These are phyloP conservation scores for Pterophyllum scalare DNA, from an alignment of 2,113 vertebrate species.

Conservation along the genomic window DNA sequence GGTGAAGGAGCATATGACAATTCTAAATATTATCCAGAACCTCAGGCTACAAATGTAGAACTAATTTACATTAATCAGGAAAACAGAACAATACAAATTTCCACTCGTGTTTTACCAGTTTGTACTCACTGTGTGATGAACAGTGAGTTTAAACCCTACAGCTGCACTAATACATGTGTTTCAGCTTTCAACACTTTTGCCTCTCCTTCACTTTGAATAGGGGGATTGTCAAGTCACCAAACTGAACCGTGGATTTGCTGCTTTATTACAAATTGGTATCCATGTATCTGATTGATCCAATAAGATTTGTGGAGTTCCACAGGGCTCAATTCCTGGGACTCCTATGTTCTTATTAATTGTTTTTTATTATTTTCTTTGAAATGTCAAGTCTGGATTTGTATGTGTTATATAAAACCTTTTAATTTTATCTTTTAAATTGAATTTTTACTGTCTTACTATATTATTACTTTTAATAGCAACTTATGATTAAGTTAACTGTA, in stretches of 20 bases:
- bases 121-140: neutral
- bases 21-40: neutral
- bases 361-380: neutral
- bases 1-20: neutral
- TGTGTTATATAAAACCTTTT: neutral
- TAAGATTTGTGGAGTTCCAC: neutral
- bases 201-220: no score
- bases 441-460: neutral
- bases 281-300: neutral
- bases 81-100: neutral
- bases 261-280: no score
- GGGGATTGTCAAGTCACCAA: no score
- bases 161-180: no score
- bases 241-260: no score
- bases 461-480: neutral
- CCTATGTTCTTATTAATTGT: no score
- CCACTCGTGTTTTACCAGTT: neutral
- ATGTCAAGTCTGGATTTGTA: neutral
- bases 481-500: neutral
- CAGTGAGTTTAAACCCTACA: no score
- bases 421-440: neutral
- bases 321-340: no score
- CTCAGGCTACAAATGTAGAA: neutral
- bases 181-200: no score
- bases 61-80: neutral